Evolutionary conservation across 2,797 vertebrate genomes (phyloP), one percentile per base, ranked within the genome.

Genomic region (Cossypha caffra): DNA sequence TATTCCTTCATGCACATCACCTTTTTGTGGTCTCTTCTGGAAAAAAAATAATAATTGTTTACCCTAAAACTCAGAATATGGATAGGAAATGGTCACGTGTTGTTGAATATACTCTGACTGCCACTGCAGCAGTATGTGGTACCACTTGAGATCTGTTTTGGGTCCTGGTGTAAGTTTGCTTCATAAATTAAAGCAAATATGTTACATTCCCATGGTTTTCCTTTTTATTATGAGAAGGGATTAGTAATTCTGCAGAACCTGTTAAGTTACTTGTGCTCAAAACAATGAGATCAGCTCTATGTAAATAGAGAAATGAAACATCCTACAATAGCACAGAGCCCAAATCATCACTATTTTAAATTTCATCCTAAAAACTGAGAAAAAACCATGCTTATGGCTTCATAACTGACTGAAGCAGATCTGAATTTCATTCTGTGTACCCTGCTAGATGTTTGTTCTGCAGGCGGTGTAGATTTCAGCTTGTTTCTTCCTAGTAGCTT

Each of bases 1-100:
- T n/a, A 14, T 3, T 24, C 18, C 71, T 84, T 38, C 26, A 38
- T 0, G 0, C 1, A 1, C 15, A 1, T 51, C 3, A 0, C 17
- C 9, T 61, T 75, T 63, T 23, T 29, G 9, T 38, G 7, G 4
- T 45, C 8, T 76, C n/a, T 28, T 48, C 4, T 35, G 29, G 3
- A 5, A 23, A 19, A 26, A 11, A 43, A 43, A n/a, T 28, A 11
- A 17, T 25, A 54, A 18, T 9, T 21, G 2, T 84, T 87, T 78
- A n/a, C 23, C 11, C 15, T 66, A 31, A 73, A 83, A 57, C 13
- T 58, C 38, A 17, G 25, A 75, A 25, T 19, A 8, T 5, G 1
- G 4, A 8, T 38, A 50, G 40, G 37, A 74, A 40, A 31, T 13
- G 4, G 9, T 31, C 21, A 37, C 2, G 4, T 52, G 10, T 23